Evolutionary conservation across 2,888 invertebrate genomes (phyloP).

Genomic region (Drosophila pegasa): DNA sequence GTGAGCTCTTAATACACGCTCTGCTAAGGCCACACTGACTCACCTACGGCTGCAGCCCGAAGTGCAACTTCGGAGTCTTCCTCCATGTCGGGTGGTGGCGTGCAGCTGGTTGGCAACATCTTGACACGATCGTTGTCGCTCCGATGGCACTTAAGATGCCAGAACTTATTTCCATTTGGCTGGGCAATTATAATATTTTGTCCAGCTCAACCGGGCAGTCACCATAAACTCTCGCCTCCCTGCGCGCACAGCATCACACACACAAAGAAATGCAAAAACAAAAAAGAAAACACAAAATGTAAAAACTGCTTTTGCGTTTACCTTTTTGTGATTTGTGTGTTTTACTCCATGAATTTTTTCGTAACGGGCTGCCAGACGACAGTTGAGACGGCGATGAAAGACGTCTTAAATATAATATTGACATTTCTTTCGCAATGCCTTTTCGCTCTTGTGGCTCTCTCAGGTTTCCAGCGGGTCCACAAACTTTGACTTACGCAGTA

Average conservation of each 20-base stretch:
- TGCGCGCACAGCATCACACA: slow-evolving; percentile 8
- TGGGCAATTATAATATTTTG: slow-evolving; percentile 81
- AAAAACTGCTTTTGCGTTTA: slow-evolving; percentile 67
- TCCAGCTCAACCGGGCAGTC: slow-evolving; percentile 27
- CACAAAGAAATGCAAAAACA: slow-evolving; percentile 31
- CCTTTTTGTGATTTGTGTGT: slow-evolving; percentile 68
- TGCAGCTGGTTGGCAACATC: slow-evolving; percentile 54
- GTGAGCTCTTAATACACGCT: not conserved
- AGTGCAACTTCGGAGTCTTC: slow-evolving; percentile 2
- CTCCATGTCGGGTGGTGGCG: slow-evolving; percentile 2
- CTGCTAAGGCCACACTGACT: slow-evolving; percentile 14
- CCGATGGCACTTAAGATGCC: slow-evolving; percentile 73
- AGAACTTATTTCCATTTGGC: slow-evolving; percentile 79
- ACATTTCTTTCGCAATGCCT: slow-evolving; percentile 65
- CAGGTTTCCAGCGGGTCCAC: slow-evolving; percentile 54
- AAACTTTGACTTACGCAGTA: slow-evolving; percentile 76
- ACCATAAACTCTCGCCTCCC: slow-evolving; percentile 32
- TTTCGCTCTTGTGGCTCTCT: slow-evolving; percentile 39
- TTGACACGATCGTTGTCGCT: slow-evolving; percentile 57
- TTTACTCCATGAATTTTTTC: slow-evolving; percentile 68
- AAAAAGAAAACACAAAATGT: not conserved
- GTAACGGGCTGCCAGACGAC: slow-evolving; percentile 57
- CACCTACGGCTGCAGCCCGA: slow-evolving; percentile 9
- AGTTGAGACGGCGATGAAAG: slow-evolving; percentile 39
- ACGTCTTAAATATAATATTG: slow-evolving; percentile 78